phyloP scores from a whole-genome alignment of 2,888 invertebrate species.

The Acronicta leporina region DNA sequence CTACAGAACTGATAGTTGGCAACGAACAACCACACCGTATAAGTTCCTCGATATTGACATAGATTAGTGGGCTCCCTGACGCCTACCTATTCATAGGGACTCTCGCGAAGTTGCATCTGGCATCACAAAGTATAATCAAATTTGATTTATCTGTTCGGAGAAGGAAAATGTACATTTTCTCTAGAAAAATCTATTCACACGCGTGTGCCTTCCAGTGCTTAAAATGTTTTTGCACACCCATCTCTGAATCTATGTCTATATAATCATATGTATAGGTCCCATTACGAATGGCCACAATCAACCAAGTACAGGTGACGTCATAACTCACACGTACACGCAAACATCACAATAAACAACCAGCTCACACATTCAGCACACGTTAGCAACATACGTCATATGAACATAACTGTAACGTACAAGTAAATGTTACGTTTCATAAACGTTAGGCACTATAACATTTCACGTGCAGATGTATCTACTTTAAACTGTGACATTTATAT shows the following conservation, averaged over 20 bases:
- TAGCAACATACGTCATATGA: constrained; percentile 4
- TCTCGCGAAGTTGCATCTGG: neutral
- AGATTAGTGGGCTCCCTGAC: neutral
- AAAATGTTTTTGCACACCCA: too few relatives aligned
- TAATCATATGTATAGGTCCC: neutral
- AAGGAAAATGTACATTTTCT: too few relatives aligned
- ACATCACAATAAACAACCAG: constrained; percentile 17
- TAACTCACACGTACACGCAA: constrained; percentile 2
- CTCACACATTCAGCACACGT: neutral
- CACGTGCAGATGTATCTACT: neutral
- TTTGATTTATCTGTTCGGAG: too few relatives aligned
- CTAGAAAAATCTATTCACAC: too few relatives aligned
- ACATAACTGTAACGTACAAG: neutral
- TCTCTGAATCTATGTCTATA: neutral
- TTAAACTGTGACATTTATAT: constrained; percentile 1
- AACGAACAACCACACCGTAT: constrained; percentile 16
- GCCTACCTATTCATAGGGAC: neutral
- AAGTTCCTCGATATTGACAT: constrained; percentile 1
- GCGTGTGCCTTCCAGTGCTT: too few relatives aligned
- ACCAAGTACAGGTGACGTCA: constrained; percentile 10
- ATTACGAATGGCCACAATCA: neutral
- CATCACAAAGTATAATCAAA: too few relatives aligned
- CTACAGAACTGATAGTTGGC: constrained; percentile 12
- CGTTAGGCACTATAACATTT: constrained; percentile 10
- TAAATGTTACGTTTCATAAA: neutral